A percentile compares a stretch with the other conserved stretches of the same genome.
Evolutionary conservation across 2,797 vertebrate species (phyloP).

Genomic region (Erpetoichthys calabaricus): DNA sequence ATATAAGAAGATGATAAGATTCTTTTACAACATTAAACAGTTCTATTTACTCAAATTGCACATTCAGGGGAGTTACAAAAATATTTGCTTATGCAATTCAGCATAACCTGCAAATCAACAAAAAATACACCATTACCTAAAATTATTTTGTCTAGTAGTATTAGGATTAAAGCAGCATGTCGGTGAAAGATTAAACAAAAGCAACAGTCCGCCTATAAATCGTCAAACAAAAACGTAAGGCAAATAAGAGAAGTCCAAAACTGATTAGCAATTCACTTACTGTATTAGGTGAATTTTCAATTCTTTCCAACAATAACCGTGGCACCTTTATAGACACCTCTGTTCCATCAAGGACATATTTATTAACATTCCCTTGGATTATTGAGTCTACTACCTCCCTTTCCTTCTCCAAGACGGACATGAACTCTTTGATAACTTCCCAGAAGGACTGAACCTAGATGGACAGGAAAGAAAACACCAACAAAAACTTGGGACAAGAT

Average conservation of each 20-base stretch:
- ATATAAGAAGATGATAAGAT: no score
- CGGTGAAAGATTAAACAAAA: no score
- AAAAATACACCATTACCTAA: no score
- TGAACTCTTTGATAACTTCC: slow-evolving; percentile 39
- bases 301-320: slow-evolving; percentile 34
- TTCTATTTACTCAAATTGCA: no score
- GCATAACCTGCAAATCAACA: no score
- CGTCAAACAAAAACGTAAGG: no score
- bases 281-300: slow-evolving; percentile 45
- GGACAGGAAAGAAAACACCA: slow-evolving; percentile 11
- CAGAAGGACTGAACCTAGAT: slow-evolving; percentile 68
- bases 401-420: slow-evolving; percentile 47
- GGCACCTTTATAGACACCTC: slow-evolving; percentile 51
- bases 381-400: slow-evolving; percentile 53
- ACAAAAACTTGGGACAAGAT: not conserved
- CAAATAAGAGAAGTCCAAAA: not conserved
- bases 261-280: slow-evolving; percentile 37
- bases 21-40: no score
- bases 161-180: no score
- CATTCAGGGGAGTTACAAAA: no score
- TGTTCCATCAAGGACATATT: slow-evolving; percentile 54
- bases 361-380: slow-evolving; percentile 37
- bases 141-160: no score
- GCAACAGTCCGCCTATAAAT: no score
- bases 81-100: no score